Percentiles rank a stretch among this genome's conserved stretches.
Evolutionary conservation across 35 echinoderm and acorn worm genomes (phyloP).

Genomic region (Ptychodera flava): DNA sequence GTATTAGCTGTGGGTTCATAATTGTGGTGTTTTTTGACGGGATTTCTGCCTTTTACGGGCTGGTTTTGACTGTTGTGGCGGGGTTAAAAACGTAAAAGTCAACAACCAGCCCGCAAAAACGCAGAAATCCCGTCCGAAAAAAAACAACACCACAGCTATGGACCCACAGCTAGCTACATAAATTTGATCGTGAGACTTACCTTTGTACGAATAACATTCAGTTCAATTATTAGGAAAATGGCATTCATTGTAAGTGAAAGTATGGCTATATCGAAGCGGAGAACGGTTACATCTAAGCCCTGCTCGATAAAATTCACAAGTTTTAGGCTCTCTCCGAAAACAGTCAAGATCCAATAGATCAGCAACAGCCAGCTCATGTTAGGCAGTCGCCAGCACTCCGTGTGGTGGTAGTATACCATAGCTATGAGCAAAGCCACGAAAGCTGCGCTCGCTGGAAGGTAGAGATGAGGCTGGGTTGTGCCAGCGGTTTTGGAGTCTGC

Average conservation of each 20-base stretch:
- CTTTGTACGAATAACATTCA: constrained; percentile 49
- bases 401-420: constrained; percentile 72
- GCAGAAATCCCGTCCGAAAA: no score
- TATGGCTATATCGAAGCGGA: constrained; percentile 61
- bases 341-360: constrained; percentile 58
- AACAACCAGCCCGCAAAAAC: no score
- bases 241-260: constrained; percentile 34
- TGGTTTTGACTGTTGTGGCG: no score
- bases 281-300: not conserved
- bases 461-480: constrained; percentile 49
- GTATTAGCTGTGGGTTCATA: no score
- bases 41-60: no score
- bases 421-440: constrained; percentile 38
- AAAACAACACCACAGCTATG: no score
- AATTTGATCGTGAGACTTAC: constrained; percentile 25
- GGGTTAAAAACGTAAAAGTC: no score
- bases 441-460: constrained; percentile 28
- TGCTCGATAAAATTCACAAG: constrained; percentile 46
- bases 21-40: no score
- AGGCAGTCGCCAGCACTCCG: constrained; percentile 58
- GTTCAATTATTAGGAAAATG: constrained; percentile 43
- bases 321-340: constrained; percentile 34
- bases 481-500: constrained; percentile 35
- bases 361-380: constrained; percentile 47
- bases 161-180: no score